Percentiles rank a stretch among this genome's conserved stretches.
Evolutionary conservation across 1,140 invertebrate genomes (phyloP).

Genomic region (Calycopis cecrops): DNA sequence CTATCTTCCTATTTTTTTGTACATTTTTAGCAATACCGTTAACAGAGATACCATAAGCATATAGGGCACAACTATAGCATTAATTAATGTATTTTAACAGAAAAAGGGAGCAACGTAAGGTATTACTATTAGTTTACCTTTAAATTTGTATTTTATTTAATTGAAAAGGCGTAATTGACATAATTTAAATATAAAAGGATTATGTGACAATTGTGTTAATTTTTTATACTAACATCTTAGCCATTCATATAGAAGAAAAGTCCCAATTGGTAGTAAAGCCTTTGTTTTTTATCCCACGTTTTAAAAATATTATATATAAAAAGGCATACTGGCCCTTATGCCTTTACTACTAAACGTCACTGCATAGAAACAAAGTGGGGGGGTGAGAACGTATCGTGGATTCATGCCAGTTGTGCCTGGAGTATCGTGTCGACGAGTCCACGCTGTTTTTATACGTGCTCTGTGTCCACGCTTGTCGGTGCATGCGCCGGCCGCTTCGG

Average conservation of each 20-base stretch:
- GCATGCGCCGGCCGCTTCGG: background rate
- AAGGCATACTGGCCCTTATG: conserved; percentile 8
- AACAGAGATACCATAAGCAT: background rate
- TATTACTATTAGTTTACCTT: background rate
- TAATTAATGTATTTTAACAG: background rate
- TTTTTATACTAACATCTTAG: conserved; percentile 17
- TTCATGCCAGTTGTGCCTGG: conserved; percentile 3
- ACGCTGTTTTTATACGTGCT: too few relatives aligned
- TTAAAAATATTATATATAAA: conserved; percentile 14
- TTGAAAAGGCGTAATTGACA: conserved; percentile 9
- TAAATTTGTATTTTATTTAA: conserved; percentile 1
- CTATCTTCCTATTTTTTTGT: background rate
- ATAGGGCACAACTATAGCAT: too few relatives aligned
- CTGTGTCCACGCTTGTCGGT: background rate
- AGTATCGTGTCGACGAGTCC: too few relatives aligned
- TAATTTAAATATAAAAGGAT: conserved; percentile 12
- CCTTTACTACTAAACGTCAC: conserved; percentile 10
- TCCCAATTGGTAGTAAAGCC: conserved; percentile 4
- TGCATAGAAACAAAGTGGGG: conserved; percentile 3
- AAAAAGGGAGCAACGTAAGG: background rate
- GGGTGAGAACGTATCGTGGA: background rate
- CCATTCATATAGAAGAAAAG: conserved; percentile 15
- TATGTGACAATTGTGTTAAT: conserved; percentile 17
- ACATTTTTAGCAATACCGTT: too few relatives aligned
- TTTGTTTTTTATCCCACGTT: conserved; percentile 7